Evolutionary conservation across 2,113 vertebrate genomes (phyloP).

Genomic region (Gymnocephalus cernua): DNA sequence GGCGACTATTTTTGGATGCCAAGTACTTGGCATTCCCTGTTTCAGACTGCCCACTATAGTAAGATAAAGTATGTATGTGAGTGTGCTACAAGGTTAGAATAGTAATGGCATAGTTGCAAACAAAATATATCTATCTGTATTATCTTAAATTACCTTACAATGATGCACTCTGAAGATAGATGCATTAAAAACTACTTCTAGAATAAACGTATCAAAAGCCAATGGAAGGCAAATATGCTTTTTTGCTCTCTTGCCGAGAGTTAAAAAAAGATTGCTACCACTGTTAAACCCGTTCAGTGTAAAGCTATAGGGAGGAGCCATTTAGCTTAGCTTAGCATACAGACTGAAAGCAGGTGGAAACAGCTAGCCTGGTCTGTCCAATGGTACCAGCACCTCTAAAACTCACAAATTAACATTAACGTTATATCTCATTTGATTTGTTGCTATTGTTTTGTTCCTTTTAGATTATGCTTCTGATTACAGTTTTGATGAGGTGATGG

Average conservation of each 20-base stretch:
- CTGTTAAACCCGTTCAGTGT: background rate
- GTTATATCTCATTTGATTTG: background rate
- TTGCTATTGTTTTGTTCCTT: background rate
- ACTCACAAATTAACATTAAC: background rate
- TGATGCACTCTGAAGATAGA: background rate
- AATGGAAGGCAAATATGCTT: background rate
- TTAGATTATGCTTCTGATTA: background rate
- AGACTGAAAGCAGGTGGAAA: background rate
- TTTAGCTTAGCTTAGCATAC: background rate
- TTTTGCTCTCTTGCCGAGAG: background rate
- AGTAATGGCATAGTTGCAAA: background rate
- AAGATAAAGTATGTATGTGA: constrained; percentile 32
- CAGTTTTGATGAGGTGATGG: background rate
- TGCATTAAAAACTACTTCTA: no score
- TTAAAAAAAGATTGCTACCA: background rate
- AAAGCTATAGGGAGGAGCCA: background rate
- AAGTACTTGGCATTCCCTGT: constrained; percentile 58
- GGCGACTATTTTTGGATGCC: constrained; percentile 66
- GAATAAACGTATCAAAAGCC: no score
- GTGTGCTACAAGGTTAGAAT: constrained; percentile 17
- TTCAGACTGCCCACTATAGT: constrained; percentile 53
- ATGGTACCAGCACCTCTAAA: background rate
- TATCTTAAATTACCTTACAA: background rate
- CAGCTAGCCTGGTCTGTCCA: background rate
- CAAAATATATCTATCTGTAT: background rate